These are phyloP conservation scores for Ceratosolen fusciceps DNA, from an alignment of 1,140 invertebrate species.

Conservation along the genomic window DNA sequence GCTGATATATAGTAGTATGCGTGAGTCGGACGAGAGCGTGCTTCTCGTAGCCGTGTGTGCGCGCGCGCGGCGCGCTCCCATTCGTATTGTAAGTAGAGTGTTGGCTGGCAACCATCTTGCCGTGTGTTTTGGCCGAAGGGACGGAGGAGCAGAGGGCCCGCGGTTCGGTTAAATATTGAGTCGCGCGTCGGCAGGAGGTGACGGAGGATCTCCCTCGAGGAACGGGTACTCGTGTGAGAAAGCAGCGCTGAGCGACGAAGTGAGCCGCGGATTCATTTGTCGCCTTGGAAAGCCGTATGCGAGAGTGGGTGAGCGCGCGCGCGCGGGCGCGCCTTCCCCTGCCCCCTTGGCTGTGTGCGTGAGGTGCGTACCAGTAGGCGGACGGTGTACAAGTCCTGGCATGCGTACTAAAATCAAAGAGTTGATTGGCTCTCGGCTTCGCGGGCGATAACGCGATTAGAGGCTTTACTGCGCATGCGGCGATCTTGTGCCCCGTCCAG, in stretches of 20 bases:
- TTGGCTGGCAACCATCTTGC: conserved; percentile 23
- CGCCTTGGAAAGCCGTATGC: not conserved
- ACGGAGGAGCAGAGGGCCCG: not conserved
- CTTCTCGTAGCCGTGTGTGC: not conserved
- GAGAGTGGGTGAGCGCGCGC: not conserved
- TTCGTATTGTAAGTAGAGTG: too few relatives aligned
- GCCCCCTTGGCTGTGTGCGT: not conserved
- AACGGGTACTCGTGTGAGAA: too few relatives aligned
- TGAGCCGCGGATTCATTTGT: not conserved
- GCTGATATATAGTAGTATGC: too few relatives aligned
- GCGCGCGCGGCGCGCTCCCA: not conserved
- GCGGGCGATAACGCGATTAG: not conserved
- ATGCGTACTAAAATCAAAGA: not conserved
- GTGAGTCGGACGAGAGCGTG: too few relatives aligned
- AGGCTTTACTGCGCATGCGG: not conserved
- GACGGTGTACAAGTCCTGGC: not conserved
- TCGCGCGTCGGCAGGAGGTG: not conserved
- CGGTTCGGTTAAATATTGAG: not conserved
- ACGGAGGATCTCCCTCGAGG: not conserved
- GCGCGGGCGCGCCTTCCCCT: not conserved
- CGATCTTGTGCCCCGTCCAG: not conserved
- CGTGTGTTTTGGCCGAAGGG: not conserved
- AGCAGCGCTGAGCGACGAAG: not conserved
- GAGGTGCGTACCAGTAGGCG: not conserved
- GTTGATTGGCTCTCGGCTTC: not conserved